Conservation (phyloP, 2,888 invertebrate genomes). For the Hyles lineata region DNA sequence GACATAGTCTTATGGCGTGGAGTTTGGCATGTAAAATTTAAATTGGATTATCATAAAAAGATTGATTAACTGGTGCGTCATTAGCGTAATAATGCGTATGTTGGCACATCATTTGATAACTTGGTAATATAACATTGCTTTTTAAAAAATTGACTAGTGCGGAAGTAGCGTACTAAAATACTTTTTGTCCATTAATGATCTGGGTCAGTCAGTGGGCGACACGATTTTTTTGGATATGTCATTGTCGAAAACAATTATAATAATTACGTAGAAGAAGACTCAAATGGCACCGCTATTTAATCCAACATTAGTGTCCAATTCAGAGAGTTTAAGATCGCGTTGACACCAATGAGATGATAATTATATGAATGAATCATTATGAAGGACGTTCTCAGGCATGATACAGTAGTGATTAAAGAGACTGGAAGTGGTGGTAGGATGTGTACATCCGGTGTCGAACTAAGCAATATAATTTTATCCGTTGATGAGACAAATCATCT, state of each 20-base stretch:
- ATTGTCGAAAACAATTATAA: background rate
- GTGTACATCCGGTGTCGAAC: no score
- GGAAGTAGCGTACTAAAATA: background rate
- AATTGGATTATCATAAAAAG: no score
- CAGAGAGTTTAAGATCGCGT: no score
- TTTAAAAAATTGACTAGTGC: background rate
- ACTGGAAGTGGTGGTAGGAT: no score
- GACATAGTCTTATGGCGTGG: no score
- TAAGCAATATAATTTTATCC: no score
- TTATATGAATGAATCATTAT: background rate
- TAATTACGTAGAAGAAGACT: background rate
- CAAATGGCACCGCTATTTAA: background rate
- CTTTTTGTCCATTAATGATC: background rate
- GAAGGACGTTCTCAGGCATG: no score
- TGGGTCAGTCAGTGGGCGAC: background rate
- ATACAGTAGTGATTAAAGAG: no score
- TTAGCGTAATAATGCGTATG: background rate
- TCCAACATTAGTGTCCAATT: no score
- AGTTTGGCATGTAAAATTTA: no score
- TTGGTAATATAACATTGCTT: background rate
- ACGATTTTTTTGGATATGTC: background rate
- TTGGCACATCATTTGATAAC: background rate
- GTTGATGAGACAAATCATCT: no score
- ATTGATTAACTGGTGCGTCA: no score
- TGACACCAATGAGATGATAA: background rate